Percentiles rank a stretch among this genome's conserved stretches.
Conservation (phyloP, 2,888 invertebrate species). For the Sisyra nigra region DNA sequence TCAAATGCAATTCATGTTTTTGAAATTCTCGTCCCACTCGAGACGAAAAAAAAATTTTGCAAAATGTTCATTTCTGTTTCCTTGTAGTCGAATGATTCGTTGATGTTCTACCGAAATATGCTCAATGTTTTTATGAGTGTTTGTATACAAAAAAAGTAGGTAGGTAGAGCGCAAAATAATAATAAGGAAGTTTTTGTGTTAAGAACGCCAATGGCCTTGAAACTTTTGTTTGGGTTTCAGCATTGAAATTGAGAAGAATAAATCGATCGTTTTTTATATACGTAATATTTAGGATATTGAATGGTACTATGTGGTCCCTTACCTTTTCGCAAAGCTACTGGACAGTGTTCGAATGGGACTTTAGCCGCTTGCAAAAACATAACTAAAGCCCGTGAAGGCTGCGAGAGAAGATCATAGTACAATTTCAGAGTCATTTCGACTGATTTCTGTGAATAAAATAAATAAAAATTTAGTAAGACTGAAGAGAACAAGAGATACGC, state of each 20-base stretch:
- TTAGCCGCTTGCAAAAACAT: constrained; percentile 30
- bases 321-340: constrained; percentile 30
- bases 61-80: too few relatives aligned
- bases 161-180: background rate
- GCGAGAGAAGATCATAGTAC: constrained; percentile 32
- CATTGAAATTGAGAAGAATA: too few relatives aligned
- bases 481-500: constrained; percentile 19
- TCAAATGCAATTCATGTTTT: too few relatives aligned
- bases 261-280: too few relatives aligned
- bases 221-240: too few relatives aligned
- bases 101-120: too few relatives aligned
- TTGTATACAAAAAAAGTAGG: background rate
- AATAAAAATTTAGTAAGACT: constrained; percentile 10
- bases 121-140: too few relatives aligned
- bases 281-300: background rate
- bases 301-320: constrained; percentile 6
- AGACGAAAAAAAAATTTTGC: too few relatives aligned
- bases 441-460: background rate
- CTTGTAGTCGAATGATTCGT: too few relatives aligned
- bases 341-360: constrained; percentile 28
- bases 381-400: constrained; percentile 32
- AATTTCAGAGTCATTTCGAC: constrained; percentile 18
- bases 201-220: background rate
- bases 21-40: too few relatives aligned
- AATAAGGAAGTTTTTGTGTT: background rate